Percentiles rank a stretch among this genome's conserved stretches.
These are phyloP conservation scores for Caenorhabditis angaria DNA, from an alignment of 2,888 invertebrate species.

Conservation along the genomic window DNA sequence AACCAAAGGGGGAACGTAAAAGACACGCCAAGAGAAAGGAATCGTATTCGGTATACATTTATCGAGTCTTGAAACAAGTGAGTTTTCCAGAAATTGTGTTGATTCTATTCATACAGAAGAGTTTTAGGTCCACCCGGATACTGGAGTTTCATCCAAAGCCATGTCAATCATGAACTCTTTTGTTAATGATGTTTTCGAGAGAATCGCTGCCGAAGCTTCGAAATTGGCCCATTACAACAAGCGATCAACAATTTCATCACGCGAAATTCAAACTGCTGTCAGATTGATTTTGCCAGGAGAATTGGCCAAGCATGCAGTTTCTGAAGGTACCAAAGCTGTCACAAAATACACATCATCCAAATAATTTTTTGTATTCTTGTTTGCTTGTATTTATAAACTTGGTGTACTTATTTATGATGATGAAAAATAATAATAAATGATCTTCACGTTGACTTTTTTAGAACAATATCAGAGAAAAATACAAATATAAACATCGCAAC, in stretches of 20 bases:
- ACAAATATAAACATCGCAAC: too few species aligned
- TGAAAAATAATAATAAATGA: background rate
- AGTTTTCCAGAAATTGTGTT: constrained; percentile 73
- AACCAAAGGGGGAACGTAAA: constrained; percentile 70
- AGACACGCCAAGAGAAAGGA: constrained; percentile 63
- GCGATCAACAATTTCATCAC: constrained; percentile 79
- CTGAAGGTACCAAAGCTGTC: constrained; percentile 48
- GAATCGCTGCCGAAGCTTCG: constrained; percentile 77
- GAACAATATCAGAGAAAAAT: background rate
- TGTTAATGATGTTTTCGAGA: constrained; percentile 82
- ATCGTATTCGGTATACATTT: constrained; percentile 75
- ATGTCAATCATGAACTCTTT: constrained; percentile 83
- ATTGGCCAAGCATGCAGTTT: constrained; percentile 49
- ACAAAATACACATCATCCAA: constrained; percentile 49
- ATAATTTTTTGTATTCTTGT: background rate
- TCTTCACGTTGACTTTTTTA: background rate
- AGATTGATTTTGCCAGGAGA: constrained; percentile 54
- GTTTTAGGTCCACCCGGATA: constrained; percentile 77
- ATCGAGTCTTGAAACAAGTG: constrained; percentile 78
- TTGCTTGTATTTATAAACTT: background rate
- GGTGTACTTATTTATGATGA: background rate
- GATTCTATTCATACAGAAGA: constrained; percentile 74
- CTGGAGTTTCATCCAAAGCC: constrained; percentile 80
- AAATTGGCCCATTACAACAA: constrained; percentile 79
- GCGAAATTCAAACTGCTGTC: constrained; percentile 78